Conservation (phyloP, 2,797 vertebrate genomes). For the Graptemys geographica region DNA sequence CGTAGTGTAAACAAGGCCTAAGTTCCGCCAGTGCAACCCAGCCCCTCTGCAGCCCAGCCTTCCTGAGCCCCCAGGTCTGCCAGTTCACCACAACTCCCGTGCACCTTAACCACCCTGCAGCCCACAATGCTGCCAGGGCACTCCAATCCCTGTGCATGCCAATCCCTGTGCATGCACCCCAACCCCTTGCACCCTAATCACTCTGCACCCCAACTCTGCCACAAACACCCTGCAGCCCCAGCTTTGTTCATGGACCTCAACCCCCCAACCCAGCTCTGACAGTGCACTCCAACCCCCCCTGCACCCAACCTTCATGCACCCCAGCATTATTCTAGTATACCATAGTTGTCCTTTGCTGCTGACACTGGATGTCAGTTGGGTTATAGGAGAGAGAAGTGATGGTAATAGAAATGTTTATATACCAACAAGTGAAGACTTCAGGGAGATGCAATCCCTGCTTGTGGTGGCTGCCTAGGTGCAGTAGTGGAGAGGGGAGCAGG, state of each 20-base stretch:
- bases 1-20: too few relatives aligned
- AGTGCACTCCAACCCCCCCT: neutral
- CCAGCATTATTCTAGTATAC: neutral
- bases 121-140: neutral
- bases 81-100: neutral
- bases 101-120: neutral
- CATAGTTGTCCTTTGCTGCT: neutral
- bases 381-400: neutral
- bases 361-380: neutral
- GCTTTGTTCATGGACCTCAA: too few relatives aligned
- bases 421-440: neutral
- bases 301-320: neutral
- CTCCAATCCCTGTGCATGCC: neutral
- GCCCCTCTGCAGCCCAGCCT: too few relatives aligned
- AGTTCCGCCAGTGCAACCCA: neutral
- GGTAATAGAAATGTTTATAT: neutral
- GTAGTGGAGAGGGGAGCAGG: neutral
- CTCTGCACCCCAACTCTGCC: too few relatives aligned
- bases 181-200: neutral
- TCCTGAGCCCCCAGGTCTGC: neutral
- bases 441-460: neutral
- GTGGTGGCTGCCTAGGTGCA: neutral
- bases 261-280: neutral
- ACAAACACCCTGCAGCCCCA: neutral
- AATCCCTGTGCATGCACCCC: neutral